Conservation (phyloP, 2,113 vertebrate species). For the Daphoenositta chrysoptera region DNA sequence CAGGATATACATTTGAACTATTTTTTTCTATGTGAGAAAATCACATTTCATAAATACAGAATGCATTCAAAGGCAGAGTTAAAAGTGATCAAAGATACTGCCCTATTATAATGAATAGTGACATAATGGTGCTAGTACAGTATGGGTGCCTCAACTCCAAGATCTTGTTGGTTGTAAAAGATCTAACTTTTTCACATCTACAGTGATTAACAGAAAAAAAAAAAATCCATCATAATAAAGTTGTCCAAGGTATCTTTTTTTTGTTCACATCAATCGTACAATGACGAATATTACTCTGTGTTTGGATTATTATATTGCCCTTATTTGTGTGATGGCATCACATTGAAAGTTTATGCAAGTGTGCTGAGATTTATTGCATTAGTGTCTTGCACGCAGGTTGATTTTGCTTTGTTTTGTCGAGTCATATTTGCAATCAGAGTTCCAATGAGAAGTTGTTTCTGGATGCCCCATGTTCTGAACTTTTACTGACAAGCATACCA, state of each 20-base stretch:
- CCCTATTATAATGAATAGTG: neutral
- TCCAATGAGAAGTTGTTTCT: neutral
- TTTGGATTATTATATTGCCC: neutral
- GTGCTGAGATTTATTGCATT: neutral
- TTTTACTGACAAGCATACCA: neutral
- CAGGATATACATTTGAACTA: neutral
- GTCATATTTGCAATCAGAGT: neutral
- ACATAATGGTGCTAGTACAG: neutral
- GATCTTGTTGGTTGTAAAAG: neutral
- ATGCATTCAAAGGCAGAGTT: neutral
- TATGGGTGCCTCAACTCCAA: neutral
- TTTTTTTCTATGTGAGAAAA: neutral
- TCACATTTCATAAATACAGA: neutral
- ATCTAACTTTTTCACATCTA: neutral
- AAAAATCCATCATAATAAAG: neutral
- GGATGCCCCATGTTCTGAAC: neutral
- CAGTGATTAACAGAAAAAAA: neutral
- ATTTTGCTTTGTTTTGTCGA: neutral
- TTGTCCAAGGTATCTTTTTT: neutral
- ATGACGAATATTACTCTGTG: accelerated
- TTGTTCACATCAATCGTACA: neutral
- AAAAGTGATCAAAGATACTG: neutral
- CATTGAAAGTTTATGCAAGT: neutral
- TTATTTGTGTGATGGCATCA: neutral
- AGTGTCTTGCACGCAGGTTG: neutral